A percentile compares a stretch with the other conserved stretches of the same genome.
Conservation (phyloP, 2,113 vertebrate species). For the Channa maculata region DNA sequence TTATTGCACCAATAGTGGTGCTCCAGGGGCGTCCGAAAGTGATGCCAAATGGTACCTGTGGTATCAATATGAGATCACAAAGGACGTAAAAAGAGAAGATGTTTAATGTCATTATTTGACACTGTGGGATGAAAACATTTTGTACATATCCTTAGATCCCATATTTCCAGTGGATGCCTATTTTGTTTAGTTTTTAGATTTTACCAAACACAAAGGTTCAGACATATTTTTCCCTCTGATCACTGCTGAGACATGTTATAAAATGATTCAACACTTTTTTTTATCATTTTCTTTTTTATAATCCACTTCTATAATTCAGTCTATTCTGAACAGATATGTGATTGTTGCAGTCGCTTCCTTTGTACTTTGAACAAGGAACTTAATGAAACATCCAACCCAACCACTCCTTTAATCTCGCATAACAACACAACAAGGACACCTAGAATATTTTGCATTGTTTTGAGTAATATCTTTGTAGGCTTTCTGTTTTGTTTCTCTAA, state of each 20-base stretch:
- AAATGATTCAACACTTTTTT: slow-evolving; percentile 30
- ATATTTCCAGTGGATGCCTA: not conserved
- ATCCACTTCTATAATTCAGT: slow-evolving; percentile 26
- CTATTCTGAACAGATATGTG: slow-evolving; percentile 30
- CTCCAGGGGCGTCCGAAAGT: too few relatives aligned
- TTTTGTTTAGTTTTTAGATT: not conserved
- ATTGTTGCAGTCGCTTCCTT: slow-evolving; percentile 31
- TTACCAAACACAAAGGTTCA: too few relatives aligned
- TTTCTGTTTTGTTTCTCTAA: slow-evolving; percentile 20
- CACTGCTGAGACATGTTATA: slow-evolving; percentile 30
- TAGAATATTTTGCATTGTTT: slow-evolving; percentile 19
- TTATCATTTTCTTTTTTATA: slow-evolving; percentile 29
- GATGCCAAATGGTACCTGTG: too few relatives aligned
- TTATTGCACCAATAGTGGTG: too few relatives aligned
- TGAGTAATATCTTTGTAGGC: slow-evolving; percentile 19
- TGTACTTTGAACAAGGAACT: slow-evolving; percentile 17
- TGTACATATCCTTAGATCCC: not conserved
- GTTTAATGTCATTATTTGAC: too few relatives aligned
- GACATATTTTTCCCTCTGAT: slow-evolving; percentile 19
- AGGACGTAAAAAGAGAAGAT: too few relatives aligned
- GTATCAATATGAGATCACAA: too few relatives aligned
- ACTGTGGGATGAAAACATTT: too few relatives aligned
- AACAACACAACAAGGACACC: slow-evolving; percentile 37
- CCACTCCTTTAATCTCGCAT: slow-evolving; percentile 47
- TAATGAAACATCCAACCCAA: slow-evolving; percentile 23